Evolutionary conservation across 2,113 vertebrate genomes (phyloP).

Genomic region (Gymnocephalus cernua): DNA sequence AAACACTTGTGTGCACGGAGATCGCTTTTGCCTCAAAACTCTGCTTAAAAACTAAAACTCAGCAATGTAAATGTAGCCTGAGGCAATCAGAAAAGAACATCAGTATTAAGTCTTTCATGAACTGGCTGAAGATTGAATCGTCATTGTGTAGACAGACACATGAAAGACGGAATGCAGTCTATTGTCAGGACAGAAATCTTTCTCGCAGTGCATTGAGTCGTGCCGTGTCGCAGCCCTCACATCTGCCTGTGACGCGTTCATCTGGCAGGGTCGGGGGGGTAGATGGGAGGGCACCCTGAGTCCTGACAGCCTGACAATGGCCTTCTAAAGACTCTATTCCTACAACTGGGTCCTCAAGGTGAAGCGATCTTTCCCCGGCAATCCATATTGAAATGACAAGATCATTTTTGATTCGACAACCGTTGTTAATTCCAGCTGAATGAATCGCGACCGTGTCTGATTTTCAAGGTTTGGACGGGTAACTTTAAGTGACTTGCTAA

Average conservation of each 20-base stretch:
- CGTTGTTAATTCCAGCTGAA: constrained; percentile 56
- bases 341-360: constrained; percentile 42
- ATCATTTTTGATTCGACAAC: constrained; percentile 60
- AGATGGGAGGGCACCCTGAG: not conserved
- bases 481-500: constrained; percentile 32
- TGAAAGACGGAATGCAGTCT: not conserved
- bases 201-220: not conserved
- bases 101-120: not conserved
- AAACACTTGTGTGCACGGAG: too few relatives aligned
- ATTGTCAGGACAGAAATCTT: not conserved
- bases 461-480: constrained; percentile 9
- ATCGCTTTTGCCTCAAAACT: too few relatives aligned
- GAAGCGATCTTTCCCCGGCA: constrained; percentile 30
- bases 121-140: constrained; percentile 14
- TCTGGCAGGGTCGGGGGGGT: constrained; percentile 3
- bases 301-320: constrained; percentile 72
- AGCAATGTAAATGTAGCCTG: too few relatives aligned
- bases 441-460: not conserved
- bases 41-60: too few relatives aligned
- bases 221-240: constrained; percentile 35
- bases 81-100: too few relatives aligned
- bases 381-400: constrained; percentile 28
- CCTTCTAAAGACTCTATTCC: constrained; percentile 56
- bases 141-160: not conserved
- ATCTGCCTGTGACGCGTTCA: constrained; percentile 56